Conservation (phyloP, 2,113 vertebrate genomes). For the Bufo bufo region DNA sequence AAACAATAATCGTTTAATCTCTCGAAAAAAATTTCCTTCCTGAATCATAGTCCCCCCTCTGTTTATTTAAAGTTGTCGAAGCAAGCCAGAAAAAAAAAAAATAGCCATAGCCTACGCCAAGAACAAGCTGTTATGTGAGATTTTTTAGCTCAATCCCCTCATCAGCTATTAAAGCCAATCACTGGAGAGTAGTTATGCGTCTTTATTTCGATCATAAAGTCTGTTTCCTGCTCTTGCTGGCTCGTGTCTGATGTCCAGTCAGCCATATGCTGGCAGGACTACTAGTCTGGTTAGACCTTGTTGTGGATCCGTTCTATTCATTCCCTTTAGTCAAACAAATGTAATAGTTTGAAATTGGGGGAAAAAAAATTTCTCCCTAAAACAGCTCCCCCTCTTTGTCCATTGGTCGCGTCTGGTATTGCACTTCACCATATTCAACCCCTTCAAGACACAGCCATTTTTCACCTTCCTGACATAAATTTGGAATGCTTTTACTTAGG, state of each 20-base stretch:
- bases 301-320: background rate
- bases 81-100: constrained; percentile 72
- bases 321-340: background rate
- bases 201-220: constrained; percentile 37
- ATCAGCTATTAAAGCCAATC: constrained; percentile 34
- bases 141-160: constrained; percentile 61
- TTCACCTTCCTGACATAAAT: too few relatives aligned
- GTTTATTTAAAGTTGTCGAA: constrained; percentile 75
- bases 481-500: too few relatives aligned
- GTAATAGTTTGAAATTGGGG: background rate
- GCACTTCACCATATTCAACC: background rate
- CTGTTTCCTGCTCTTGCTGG: constrained; percentile 19
- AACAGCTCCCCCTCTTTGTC: background rate
- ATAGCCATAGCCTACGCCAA: constrained; percentile 68
- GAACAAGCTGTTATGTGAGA: constrained; percentile 67
- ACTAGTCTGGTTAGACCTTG: background rate
- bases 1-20: constrained; percentile 86
- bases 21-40: constrained; percentile 83
- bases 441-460: too few relatives aligned
- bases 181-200: constrained; percentile 56
- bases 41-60: constrained; percentile 66
- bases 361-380: too few relatives aligned
- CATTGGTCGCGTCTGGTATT: background rate
- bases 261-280: constrained; percentile 28
- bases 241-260: constrained; percentile 20